Evolutionary conservation across 2,888 invertebrate genomes (phyloP), one percentile per base, ranked within the genome.

Genomic region (Acleris sparsana): DNA sequence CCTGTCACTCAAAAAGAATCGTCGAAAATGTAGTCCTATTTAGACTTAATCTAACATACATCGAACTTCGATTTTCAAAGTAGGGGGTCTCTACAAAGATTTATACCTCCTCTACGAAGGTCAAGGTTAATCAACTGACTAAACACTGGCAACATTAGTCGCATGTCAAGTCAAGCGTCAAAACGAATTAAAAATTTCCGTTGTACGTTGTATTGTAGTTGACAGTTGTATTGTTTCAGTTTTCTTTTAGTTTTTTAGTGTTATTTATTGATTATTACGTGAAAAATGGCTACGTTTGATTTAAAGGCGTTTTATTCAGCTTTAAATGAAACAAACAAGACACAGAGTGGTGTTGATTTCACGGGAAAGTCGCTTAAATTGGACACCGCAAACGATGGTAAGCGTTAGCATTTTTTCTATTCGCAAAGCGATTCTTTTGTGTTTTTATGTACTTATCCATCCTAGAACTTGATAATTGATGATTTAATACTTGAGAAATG

Each of bases 351-450:
- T 57, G 95, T 98, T 17, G 96, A 96, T 78, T 98, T 98, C 84
- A 95, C 96, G 69, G 97, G 96, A 63, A 95, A 94, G 87, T 95
- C 95, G 0, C 85, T 97, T 59, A 97, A 97, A 88, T 93, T 98
- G 75, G 94, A 97, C 82, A 94, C 94, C 0, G 96, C 94, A 60
- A 93, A 94, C 66, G 96, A 98, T 92, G 98, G 97, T 97, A 91
- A 92, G 86, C 29, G 22, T 44, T 43, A n/a, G 29, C 79, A 67
- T 67, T 62, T 69, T n/a, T 44, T 13, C 11, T 7, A 39, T 20
- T 7, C 17, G 46, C 20, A 63, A 5, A 2, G 33, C 16, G 20
- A 33, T 63, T 62, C 53, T 66, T 20, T 43, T 43, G 39, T 39
- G 13, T 39, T 13, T 11, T 13, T 13, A 13, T 39, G 13, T 39